These are phyloP conservation scores for Argya squamiceps DNA, from an alignment of 2,797 vertebrate genomes.

Conservation along the genomic window DNA sequence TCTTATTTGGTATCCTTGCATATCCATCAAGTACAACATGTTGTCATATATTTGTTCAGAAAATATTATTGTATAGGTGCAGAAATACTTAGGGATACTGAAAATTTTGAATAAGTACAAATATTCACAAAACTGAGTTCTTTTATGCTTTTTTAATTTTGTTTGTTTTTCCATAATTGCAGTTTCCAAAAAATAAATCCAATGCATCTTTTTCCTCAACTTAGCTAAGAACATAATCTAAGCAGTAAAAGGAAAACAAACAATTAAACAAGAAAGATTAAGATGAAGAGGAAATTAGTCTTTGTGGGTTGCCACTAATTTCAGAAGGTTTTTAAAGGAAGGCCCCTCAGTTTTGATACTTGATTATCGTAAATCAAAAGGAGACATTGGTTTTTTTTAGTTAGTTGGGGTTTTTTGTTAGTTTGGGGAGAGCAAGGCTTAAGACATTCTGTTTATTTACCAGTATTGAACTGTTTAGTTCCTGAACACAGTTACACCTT, in stretches of 20 bases:
- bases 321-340: not conserved
- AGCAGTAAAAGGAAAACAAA: not conserved
- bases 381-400: not conserved
- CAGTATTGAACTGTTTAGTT: not conserved
- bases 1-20: not conserved
- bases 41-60: not conserved
- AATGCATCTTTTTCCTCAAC: not conserved
- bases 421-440: not conserved
- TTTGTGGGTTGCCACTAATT: not conserved
- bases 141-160: not conserved
- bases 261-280: not conserved
- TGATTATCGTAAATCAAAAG: not conserved
- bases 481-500: not conserved
- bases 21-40: not conserved
- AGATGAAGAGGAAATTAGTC: not conserved
- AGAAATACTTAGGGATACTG: not conserved
- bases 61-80: not conserved
- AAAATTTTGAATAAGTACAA: not conserved
- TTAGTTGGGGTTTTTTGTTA: not conserved
- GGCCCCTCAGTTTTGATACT: not conserved
- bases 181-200: not conserved
- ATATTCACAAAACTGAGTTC: not conserved
- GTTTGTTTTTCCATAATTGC: not conserved
- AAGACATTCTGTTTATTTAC: not conserved
- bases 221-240: not conserved